These are phyloP conservation scores for Littorina saxatilis DNA, from an alignment of 1,140 invertebrate genomes.

Conservation along the genomic window DNA sequence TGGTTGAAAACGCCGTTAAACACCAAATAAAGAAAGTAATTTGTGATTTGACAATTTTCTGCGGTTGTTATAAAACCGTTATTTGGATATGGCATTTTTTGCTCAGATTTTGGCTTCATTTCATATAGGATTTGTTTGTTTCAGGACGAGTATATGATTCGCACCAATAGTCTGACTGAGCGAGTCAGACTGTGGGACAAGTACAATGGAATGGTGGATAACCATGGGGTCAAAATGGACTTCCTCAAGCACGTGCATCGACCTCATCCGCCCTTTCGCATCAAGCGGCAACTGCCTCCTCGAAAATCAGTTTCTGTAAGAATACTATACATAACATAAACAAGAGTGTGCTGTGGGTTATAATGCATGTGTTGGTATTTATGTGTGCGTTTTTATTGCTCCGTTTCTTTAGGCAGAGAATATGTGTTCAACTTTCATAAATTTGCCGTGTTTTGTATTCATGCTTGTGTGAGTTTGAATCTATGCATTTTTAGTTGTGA, in stretches of 20 bases:
- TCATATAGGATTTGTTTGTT: too few relatives aligned
- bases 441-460: neutral
- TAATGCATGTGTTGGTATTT: neutral
- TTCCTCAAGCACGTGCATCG: constrained; percentile 88
- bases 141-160: constrained; percentile 89
- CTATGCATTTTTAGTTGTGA: too few relatives aligned
- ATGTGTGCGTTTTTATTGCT: neutral
- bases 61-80: too few relatives aligned
- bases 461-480: too few relatives aligned
- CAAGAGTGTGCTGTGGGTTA: neutral
- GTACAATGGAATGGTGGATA: constrained; percentile 86
- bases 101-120: too few relatives aligned
- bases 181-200: constrained; percentile 90
- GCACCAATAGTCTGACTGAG: constrained; percentile 87
- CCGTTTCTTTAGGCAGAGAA: neutral
- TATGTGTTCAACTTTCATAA: neutral
- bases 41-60: too few relatives aligned
- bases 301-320: constrained; percentile 71
- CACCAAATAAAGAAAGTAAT: too few relatives aligned
- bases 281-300: constrained; percentile 72
- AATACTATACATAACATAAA: too few relatives aligned
- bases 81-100: too few relatives aligned
- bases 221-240: constrained; percentile 88
- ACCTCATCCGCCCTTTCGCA: constrained; percentile 85
- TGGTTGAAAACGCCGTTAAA: too few relatives aligned